Percentiles rank a stretch among this genome's conserved stretches.
Conservation (phyloP, 1,140 invertebrate species). For the Atta cephalotes region DNA sequence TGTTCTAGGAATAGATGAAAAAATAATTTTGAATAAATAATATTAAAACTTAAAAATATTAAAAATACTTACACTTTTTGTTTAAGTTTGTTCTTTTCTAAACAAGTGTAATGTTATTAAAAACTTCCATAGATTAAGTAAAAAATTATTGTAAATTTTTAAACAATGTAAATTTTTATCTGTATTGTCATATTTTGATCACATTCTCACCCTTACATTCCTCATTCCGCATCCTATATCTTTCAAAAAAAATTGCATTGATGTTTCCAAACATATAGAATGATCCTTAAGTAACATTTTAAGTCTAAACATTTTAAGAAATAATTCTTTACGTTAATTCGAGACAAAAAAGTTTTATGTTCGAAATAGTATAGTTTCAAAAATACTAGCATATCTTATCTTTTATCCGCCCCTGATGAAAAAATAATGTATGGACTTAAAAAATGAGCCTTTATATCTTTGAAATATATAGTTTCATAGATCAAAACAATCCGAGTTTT, state of each 20-base stretch:
- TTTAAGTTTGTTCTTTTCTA: background rate
- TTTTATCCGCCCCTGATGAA: no score
- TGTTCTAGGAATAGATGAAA: background rate
- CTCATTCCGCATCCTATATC: background rate
- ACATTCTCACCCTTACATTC: background rate
- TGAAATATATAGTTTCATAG: no score
- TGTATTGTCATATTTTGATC: background rate
- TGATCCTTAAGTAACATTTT: no score
- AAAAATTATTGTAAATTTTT: background rate
- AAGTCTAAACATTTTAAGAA: no score
- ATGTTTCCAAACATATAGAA: background rate
- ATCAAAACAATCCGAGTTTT: no score
- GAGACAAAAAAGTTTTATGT: no score
- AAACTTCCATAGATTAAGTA: background rate
- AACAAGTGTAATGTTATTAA: background rate
- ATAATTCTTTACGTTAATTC: no score
- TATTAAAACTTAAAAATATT: background rate
- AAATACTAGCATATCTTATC: no score
- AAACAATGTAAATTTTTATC: background rate
- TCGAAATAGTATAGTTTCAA: no score
- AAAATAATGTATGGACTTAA: no score
- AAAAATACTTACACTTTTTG: background rate
- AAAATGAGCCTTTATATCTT: no score
- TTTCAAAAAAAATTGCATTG: background rate
- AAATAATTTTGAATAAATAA: background rate